phyloP scores from a whole-genome alignment of 2,888 invertebrate species.

The Zonitis immaculata region DNA sequence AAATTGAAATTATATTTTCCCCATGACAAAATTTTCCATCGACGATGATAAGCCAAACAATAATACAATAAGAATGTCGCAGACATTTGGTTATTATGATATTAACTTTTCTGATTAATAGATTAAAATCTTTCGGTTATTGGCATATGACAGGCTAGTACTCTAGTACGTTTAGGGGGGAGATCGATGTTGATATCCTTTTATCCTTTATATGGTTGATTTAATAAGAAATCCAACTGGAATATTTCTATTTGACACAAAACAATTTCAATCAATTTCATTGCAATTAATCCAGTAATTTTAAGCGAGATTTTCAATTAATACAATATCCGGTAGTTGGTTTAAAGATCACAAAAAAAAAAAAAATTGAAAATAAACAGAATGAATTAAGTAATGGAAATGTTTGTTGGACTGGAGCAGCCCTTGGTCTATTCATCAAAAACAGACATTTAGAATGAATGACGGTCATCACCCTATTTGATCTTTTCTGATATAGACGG shows the following conservation, averaged over 20 bases:
- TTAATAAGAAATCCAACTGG: constrained; percentile 12
- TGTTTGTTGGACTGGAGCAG: background rate
- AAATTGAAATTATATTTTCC: constrained; percentile 32
- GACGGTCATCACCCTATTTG: constrained; percentile 3
- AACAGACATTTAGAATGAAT: background rate
- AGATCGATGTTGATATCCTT: constrained; percentile 25
- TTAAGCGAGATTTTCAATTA: too few species aligned
- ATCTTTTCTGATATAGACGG: constrained; percentile 2
- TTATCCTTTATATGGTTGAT: constrained; percentile 24
- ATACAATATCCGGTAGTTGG: too few species aligned
- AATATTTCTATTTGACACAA: background rate
- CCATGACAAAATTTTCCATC: constrained; percentile 18
- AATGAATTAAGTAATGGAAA: constrained; percentile 5
- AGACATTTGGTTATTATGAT: constrained; percentile 42
- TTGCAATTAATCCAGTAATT: background rate
- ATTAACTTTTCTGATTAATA: constrained; percentile 46
- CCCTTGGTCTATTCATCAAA: background rate
- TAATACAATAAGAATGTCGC: constrained; percentile 34
- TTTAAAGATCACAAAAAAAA: too few species aligned
- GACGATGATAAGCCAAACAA: constrained; percentile 22
- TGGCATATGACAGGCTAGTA: constrained; percentile 41
- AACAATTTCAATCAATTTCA: too few species aligned
- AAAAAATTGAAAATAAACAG: too few species aligned
- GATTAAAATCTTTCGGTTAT: constrained; percentile 44
- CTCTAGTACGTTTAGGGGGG: constrained; percentile 24